phyloP scores from a whole-genome alignment of 2,888 invertebrate genomes.

The Nycteola revayana region DNA sequence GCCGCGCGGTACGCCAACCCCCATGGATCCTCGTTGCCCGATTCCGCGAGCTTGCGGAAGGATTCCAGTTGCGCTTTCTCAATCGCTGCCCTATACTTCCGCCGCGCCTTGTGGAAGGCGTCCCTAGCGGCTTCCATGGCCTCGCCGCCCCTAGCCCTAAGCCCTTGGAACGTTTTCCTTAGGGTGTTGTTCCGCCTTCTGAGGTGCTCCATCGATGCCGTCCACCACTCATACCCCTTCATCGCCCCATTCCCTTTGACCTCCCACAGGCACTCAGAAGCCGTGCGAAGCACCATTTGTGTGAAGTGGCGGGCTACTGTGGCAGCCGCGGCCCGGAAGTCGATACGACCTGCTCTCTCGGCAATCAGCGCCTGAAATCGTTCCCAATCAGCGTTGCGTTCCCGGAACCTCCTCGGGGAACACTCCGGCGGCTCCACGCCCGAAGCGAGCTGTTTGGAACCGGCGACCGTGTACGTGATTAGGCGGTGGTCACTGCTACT shows the following conservation, averaged over 20 bases:
- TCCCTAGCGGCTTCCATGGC: background rate
- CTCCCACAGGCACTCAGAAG: background rate
- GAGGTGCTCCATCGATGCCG: slow-evolving; percentile 1
- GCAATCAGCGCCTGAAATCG: slow-evolving; percentile 4
- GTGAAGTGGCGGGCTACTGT: slow-evolving; percentile 5
- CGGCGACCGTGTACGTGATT: slow-evolving; percentile 6
- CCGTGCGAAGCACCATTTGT: background rate
- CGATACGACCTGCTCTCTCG: background rate
- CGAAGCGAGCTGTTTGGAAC: background rate
- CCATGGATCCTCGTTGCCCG: too few relatives aligned
- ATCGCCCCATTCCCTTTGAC: background rate
- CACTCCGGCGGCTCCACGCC: background rate
- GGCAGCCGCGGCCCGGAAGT: background rate
- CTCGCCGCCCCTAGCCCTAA: background rate
- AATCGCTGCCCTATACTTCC: slow-evolving; percentile 7
- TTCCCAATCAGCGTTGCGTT: slow-evolving; percentile 9
- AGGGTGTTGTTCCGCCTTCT: background rate
- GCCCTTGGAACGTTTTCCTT: slow-evolving; percentile 5
- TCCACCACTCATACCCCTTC: slow-evolving; percentile 14
- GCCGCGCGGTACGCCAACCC: too few relatives aligned
- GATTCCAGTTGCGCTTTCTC: slow-evolving; percentile 6
- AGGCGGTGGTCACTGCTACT: slow-evolving; percentile 29
- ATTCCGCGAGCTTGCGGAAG: background rate
- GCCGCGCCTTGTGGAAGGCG: background rate
- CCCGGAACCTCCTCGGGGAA: slow-evolving; percentile 5